Evolutionary conservation across 1,140 invertebrate species (phyloP).

Genomic region (Argopecten irradians): DNA sequence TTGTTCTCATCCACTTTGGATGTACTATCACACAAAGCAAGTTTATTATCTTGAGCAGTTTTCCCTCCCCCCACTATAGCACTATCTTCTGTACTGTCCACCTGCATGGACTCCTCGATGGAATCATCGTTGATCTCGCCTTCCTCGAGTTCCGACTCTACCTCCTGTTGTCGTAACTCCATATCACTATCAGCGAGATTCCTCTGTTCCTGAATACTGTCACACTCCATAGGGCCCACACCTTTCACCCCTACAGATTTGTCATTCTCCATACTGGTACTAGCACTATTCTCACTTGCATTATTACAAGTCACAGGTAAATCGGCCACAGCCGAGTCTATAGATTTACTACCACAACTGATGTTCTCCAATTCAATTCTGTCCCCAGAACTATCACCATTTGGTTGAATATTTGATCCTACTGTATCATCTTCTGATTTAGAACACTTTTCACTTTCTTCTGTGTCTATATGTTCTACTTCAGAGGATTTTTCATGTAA

Average conservation of each 20-base stretch:
- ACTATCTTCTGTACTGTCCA: slow-evolving; percentile 48
- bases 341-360: neutral
- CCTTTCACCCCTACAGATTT: slow-evolving; percentile 14
- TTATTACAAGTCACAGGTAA: slow-evolving; percentile 7
- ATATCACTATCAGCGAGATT: neutral
- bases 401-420: neutral
- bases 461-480: neutral
- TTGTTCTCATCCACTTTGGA: slow-evolving; percentile 41
- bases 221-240: slow-evolving; percentile 24
- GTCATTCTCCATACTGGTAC: neutral
- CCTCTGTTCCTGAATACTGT: slow-evolving; percentile 36
- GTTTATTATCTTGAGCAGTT: slow-evolving; percentile 30
- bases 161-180: neutral
- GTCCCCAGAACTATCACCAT: neutral
- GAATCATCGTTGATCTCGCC: slow-evolving; percentile 29
- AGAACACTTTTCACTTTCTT: neutral
- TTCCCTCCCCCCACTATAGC: slow-evolving; percentile 25
- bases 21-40: slow-evolving; percentile 44
- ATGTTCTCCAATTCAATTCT: neutral
- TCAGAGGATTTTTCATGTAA: slow-evolving; percentile 8
- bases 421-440: neutral
- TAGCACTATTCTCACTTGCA: slow-evolving; percentile 33
- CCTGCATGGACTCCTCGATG: slow-evolving; percentile 32
- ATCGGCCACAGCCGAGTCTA: neutral
- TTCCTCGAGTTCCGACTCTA: slow-evolving; percentile 29